Evolutionary conservation across 2,888 invertebrate genomes (phyloP).

Genomic region (Lasioglossum lativentre): DNA sequence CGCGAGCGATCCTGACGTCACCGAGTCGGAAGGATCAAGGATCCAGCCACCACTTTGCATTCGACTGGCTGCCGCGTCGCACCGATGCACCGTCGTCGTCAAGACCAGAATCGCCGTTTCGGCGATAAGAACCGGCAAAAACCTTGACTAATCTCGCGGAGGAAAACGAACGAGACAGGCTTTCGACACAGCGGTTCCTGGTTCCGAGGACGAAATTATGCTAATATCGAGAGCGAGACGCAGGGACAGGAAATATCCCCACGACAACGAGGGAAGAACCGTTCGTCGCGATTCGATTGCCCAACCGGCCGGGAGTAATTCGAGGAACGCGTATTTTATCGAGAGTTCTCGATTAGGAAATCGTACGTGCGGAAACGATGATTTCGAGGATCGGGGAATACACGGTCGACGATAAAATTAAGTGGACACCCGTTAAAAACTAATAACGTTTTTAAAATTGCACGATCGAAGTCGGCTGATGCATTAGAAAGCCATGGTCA

Average conservation of each 20-base stretch:
- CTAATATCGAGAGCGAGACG: constrained; percentile 64
- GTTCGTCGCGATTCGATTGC: constrained; percentile 51
- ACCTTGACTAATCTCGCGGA: background rate
- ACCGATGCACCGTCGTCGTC: constrained; percentile 22
- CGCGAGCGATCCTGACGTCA: constrained; percentile 70
- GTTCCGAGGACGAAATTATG: constrained; percentile 65
- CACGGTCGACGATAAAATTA: background rate
- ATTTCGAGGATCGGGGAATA: constrained; percentile 9
- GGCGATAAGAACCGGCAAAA: background rate
- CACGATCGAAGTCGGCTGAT: background rate
- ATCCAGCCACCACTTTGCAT: constrained; percentile 59
- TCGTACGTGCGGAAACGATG: constrained; percentile 41
- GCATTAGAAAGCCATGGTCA: too few species aligned
- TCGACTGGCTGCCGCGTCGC: constrained; percentile 29
- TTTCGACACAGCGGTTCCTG: background rate
- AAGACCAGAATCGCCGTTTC: constrained; percentile 15
- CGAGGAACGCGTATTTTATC: constrained; percentile 28
- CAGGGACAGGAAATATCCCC: constrained; percentile 75
- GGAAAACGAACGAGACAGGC: background rate
- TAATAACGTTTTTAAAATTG: background rate
- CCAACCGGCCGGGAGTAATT: constrained; percentile 19
- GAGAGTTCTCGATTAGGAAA: constrained; percentile 27
- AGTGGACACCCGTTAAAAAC: background rate
- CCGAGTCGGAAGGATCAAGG: constrained; percentile 73
- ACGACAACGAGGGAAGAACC: constrained; percentile 62